Evolutionary conservation across 2,888 invertebrate species (phyloP).

Genomic region (Thereva nobilitata): DNA sequence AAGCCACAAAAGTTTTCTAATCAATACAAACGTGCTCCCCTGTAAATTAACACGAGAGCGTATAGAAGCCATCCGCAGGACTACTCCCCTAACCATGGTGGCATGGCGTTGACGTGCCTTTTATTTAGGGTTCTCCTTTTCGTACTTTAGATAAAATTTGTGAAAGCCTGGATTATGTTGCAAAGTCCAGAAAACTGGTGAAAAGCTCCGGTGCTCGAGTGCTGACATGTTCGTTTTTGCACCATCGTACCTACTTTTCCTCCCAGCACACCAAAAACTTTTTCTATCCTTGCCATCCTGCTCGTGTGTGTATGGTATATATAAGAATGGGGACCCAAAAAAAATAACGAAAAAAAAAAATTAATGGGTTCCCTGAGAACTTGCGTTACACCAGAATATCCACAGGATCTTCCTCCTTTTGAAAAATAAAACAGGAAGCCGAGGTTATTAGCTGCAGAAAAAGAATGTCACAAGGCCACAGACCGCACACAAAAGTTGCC

Average conservation of each 20-base stretch:
- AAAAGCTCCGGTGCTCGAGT: not conserved
- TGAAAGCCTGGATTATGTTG: conserved; percentile 26
- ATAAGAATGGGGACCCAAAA: not conserved
- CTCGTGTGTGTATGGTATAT: not conserved
- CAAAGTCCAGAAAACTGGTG: conserved; percentile 24
- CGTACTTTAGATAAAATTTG: conserved; percentile 21
- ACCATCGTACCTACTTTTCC: too few relatives aligned
- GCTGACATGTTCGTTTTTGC: conserved; percentile 10
- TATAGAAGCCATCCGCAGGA: not conserved
- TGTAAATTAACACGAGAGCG: conserved; percentile 22
- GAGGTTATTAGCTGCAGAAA: not conserved
- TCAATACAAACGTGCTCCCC: conserved; percentile 8
- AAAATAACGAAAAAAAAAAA: conserved; percentile 31
- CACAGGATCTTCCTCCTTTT: conserved; percentile 2
- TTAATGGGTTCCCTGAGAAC: conserved; percentile 29
- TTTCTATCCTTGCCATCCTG: too few relatives aligned
- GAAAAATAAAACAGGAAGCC: not conserved
- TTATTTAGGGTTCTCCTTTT: not conserved
- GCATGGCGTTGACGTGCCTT: not conserved
- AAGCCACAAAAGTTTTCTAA: conserved; percentile 22
- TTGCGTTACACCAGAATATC: conserved; percentile 29
- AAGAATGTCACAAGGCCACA: not conserved
- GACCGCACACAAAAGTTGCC: not conserved
- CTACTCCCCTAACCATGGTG: not conserved
- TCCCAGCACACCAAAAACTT: too few relatives aligned